Evolutionary conservation across 2,113 vertebrate genomes (phyloP).

Genomic region (Brienomyrus brachyistius): DNA sequence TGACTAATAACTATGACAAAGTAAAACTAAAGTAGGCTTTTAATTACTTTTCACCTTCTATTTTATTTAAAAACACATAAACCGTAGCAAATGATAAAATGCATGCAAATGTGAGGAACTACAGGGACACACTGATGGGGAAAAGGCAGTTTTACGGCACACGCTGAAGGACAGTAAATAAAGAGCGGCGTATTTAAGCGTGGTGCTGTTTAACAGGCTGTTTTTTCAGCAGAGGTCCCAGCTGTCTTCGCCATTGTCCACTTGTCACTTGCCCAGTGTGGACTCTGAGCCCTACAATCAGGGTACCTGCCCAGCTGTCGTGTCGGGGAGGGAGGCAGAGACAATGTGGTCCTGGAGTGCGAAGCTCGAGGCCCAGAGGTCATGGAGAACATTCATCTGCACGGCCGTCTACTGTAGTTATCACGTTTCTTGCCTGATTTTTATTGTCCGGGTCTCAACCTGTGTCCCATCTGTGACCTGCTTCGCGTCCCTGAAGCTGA

Average conservation of each 20-base stretch:
- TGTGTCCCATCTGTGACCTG: background rate
- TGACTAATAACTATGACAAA: background rate
- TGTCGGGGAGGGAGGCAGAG: background rate
- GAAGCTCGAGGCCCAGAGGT: conserved; percentile 34
- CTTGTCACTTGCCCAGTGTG: conserved; percentile 33
- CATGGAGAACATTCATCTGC: conserved; percentile 52
- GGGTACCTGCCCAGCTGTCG: conserved; percentile 58
- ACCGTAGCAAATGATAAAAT: background rate
- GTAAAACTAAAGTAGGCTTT: background rate
- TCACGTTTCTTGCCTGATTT: conserved; percentile 60
- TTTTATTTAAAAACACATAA: background rate
- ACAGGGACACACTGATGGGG: background rate
- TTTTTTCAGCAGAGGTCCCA: background rate
- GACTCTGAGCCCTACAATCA: conserved; percentile 15
- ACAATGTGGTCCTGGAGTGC: background rate
- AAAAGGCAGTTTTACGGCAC: background rate
- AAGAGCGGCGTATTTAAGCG: background rate
- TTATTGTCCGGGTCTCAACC: conserved; percentile 55
- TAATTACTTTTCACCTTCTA: background rate
- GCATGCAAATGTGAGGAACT: background rate
- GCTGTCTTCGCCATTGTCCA: conserved; percentile 17
- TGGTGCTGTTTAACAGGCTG: conserved; percentile 15
- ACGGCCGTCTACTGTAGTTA: conserved; percentile 40
- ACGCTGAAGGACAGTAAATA: background rate
- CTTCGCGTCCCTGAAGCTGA: conserved; percentile 51